Percentiles rank a stretch among this genome's conserved stretches.
These are phyloP conservation scores for Alfaro cultratus DNA, from an alignment of 2,797 vertebrate genomes.

Conservation along the genomic window DNA sequence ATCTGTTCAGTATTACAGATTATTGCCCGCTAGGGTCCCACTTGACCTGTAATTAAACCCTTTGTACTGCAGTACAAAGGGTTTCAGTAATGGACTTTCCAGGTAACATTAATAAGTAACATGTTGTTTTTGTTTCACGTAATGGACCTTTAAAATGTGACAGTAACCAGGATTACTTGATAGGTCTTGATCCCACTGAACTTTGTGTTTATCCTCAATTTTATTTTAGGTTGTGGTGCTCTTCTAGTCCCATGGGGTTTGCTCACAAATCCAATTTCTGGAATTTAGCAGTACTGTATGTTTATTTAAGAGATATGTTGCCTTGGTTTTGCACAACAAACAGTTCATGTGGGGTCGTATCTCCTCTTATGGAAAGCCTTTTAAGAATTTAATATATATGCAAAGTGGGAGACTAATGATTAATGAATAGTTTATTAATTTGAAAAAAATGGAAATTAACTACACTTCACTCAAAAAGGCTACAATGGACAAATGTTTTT, in stretches of 20 bases:
- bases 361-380: not conserved
- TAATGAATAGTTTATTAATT: not conserved
- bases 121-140: slow-evolving; percentile 21
- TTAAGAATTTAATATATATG: not conserved
- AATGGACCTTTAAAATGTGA: not conserved
- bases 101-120: slow-evolving; percentile 28
- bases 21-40: slow-evolving; percentile 53
- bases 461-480: not conserved
- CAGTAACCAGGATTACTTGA: slow-evolving; percentile 2
- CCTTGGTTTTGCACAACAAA: not conserved
- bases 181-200: slow-evolving; percentile 10
- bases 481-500: not conserved
- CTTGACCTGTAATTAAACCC: slow-evolving; percentile 49
- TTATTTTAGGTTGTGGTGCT: slow-evolving; percentile 38
- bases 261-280: slow-evolving; percentile 27
- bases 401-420: not conserved
- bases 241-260: slow-evolving; percentile 19
- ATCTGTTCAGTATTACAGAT: slow-evolving; percentile 60
- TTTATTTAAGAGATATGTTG: not conserved
- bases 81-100: slow-evolving; percentile 36
- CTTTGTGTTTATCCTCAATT: slow-evolving; percentile 30
- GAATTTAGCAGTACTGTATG: not conserved
- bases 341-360: not conserved
- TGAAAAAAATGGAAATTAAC: not conserved
- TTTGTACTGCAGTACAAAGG: slow-evolving; percentile 15